Base-by-base conservation (phyloP, 2,113 vertebrate genomes). In the Otolemur garnettii region DNA sequence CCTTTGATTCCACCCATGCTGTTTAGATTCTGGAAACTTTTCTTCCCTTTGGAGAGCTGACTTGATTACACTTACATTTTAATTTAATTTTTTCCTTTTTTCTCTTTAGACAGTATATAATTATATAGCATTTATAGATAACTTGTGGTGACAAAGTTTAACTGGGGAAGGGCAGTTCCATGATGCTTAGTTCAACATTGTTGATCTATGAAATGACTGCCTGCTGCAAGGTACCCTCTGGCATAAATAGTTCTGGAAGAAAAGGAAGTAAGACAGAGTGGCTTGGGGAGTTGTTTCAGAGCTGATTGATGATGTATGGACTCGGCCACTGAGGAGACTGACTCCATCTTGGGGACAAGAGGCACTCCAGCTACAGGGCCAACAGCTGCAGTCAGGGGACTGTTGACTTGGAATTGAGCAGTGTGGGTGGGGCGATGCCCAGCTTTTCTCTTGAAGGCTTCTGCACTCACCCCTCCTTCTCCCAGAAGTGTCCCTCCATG, bases 121-220 rank as follows among this genome's bases (percentile, higher is more conserved):
- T 96, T 95, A 62, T 84, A 62, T 90, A 96, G 38, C 84, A 45
- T 90, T 96, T 96, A 94, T 90, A 98, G 96, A 91, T 59, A 96
- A 91, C 90, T 86, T 96, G 74, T 94, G 95, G 94, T 92, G 96
- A 72, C 2, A 1, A 77, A 45, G 87, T 97, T 92, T 91, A 88
- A 82, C 97, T 96, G 79, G 94, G 90, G 95, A 90, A 78, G 96
- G 62, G 21, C 4, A 24, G 95, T 84, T 94, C 90, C 42, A 50
- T 1, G 38, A 38, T 12, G 45, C 92, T 87, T 38, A 24, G 95
- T 78, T 42, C 69, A 91, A 92, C 96, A 79, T 62, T 74, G 83
- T 21, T 98, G 94, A 90, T 91, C 64, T 87, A 42, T 33, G 79
- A 96, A 97, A 87, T 85, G 90, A 90, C 38, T 92, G 71, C 88